Evolutionary conservation across 2,888 invertebrate genomes (phyloP).

Genomic region (Conistra vaccinii): DNA sequence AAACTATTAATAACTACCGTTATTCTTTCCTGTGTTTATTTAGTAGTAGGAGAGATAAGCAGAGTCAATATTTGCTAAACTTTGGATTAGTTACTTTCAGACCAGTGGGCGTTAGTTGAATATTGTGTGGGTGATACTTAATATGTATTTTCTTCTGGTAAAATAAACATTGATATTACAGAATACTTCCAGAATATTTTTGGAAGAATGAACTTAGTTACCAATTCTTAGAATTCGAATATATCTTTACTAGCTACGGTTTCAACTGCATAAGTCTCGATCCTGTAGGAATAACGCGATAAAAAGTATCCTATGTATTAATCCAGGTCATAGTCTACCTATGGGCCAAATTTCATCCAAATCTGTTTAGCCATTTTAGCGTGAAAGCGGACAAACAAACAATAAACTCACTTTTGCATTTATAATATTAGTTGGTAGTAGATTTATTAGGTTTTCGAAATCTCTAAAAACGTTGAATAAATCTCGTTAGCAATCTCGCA

Average conservation of each 20-base stretch:
- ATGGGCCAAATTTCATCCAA: too few species aligned
- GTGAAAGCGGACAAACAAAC: too few species aligned
- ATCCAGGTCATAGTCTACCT: too few species aligned
- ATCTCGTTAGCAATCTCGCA: conserved; percentile 3
- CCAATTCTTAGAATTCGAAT: neutral
- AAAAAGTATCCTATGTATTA: too few species aligned
- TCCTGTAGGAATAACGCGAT: too few species aligned
- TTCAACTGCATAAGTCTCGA: too few species aligned
- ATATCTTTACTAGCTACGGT: neutral
- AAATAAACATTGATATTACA: conserved; percentile 3
- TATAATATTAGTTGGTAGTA: too few species aligned
- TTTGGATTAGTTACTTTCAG: conserved; percentile 14
- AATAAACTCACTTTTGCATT: too few species aligned
- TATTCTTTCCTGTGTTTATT: conserved; percentile 15
- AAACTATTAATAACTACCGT: neutral
- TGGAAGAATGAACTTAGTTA: neutral
- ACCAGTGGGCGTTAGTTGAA: conserved; percentile 26
- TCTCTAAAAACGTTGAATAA: neutral
- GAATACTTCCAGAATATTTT: neutral
- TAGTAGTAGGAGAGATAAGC: conserved; percentile 1
- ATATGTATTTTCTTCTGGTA: conserved; percentile 9
- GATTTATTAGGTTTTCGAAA: neutral
- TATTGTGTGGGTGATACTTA: conserved; percentile 29
- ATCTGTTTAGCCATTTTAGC: too few species aligned
- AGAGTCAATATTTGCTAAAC: conserved; percentile 28